Evolutionary conservation across 2,797 vertebrate genomes (phyloP), one percentile per base, ranked within the genome.

Genomic region (Eremophila alpestris): DNA sequence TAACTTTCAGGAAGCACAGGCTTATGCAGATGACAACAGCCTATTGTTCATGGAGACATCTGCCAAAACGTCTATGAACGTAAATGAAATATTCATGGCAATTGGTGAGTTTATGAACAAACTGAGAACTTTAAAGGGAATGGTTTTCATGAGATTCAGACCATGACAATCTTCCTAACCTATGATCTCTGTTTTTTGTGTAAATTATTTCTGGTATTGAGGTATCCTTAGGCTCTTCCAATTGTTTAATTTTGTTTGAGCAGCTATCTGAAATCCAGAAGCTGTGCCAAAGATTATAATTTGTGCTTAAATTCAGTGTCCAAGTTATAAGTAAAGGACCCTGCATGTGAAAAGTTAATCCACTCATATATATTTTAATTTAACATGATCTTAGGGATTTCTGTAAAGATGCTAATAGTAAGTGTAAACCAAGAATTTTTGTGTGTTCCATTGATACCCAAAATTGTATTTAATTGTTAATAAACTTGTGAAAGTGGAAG

Each of bases 61-160:
- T 92, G 99, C 99, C 49, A 99, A 99, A 98, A 99, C 99, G 43
- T 99, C 99, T 92, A 98, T 99, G 99, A 99, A 99, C 82, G 99
- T 99, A 94, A 99, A 99, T 79, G 99, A 99, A 98, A 99, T 99
- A 97, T 99, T 99, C 98, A 99, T 99, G 99, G 99, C 99, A 97
- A 99, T 99, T 92, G 99, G 99, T 99, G 97, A 98, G 98, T 95
- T 84, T 30, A 43, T 60, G 43, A 90, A 56, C 26, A 55, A 88
- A 83, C 22, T 36, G 45, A 69, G 30, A 64, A 58, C 30, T 86
- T 87, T 77, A 23, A 58, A 78, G 34, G n/a, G 16, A 81, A 18
- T 40, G 27, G 9, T 38, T 90, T 80, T 93, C 16, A 30, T 55
- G 19, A 75, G 38, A 36, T 55, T 19, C 13, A 34, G 75, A 32